Conservation (phyloP, 2,888 invertebrate genomes). For the Pseudoips prasinana region DNA sequence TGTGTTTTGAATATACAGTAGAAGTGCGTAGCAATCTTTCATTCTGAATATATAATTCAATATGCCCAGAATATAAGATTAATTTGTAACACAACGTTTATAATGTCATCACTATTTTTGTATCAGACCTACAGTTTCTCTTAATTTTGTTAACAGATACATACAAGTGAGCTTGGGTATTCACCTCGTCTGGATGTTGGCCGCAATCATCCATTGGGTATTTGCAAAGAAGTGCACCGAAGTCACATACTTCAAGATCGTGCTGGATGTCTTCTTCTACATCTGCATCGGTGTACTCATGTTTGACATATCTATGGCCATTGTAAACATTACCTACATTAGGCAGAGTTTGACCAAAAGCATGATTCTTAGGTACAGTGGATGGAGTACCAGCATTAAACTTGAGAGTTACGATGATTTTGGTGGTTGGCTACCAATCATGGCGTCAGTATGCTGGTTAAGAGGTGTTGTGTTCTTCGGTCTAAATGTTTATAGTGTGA, state of each 20-base stretch:
- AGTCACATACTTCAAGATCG: slow-evolving; percentile 30
- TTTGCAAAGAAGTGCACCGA: slow-evolving; percentile 23
- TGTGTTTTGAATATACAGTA: too few species aligned
- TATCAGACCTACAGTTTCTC: too few species aligned
- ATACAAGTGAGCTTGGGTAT: slow-evolving; percentile 43
- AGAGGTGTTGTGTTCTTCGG: slow-evolving; percentile 48
- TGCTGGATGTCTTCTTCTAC: slow-evolving; percentile 42
- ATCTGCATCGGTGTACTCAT: slow-evolving; percentile 35
- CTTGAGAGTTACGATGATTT: slow-evolving; percentile 47
- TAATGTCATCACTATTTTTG: too few species aligned
- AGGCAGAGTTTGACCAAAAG: slow-evolving; percentile 61
- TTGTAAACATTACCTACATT: slow-evolving; percentile 61
- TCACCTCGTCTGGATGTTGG: slow-evolving; percentile 51
- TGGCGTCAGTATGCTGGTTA: slow-evolving; percentile 54
- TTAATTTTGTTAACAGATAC: slow-evolving; percentile 52
- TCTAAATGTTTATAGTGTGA: slow-evolving; percentile 54
- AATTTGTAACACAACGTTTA: too few species aligned
- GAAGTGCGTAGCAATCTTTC: too few species aligned
- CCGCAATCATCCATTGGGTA: slow-evolving; percentile 38
- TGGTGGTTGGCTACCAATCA: slow-evolving; percentile 63
- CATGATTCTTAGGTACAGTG: slow-evolving; percentile 63
- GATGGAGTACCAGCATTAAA: slow-evolving; percentile 56
- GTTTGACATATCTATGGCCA: slow-evolving; percentile 64
- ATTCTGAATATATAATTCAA: too few species aligned
- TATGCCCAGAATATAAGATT: too few species aligned